Percentiles rank a stretch among this genome's conserved stretches.
These are phyloP conservation scores for Platycheirus albimanus DNA, from an alignment of 2,888 invertebrate genomes.

Conservation along the genomic window DNA sequence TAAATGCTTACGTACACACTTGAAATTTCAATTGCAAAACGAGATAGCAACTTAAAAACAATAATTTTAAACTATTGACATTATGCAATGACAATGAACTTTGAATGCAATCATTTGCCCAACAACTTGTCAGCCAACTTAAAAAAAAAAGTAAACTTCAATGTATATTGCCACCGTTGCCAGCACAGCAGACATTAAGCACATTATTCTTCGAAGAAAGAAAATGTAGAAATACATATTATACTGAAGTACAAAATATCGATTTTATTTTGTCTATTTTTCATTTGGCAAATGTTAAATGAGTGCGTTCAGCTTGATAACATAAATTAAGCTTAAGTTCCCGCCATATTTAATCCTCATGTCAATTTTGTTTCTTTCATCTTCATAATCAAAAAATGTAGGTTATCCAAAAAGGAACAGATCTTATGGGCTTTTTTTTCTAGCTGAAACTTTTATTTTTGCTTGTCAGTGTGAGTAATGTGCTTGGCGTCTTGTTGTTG, in stretches of 20 bases:
- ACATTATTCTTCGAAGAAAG: conserved; percentile 28
- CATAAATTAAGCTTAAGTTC: conserved; percentile 25
- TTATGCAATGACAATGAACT: conserved; percentile 61
- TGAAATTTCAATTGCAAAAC: too few species aligned
- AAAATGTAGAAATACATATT: background rate
- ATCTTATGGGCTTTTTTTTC: conserved; percentile 30
- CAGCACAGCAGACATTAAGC: conserved; percentile 4
- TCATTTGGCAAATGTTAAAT: background rate
- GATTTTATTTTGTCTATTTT: conserved; percentile 18
- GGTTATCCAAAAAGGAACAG: conserved; percentile 20
- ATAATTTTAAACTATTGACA: conserved; percentile 28
- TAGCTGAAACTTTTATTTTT: conserved; percentile 31
- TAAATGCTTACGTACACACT: too few species aligned
- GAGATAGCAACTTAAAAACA: background rate
- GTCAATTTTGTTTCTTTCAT: background rate
- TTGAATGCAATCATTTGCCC: conserved; percentile 11
- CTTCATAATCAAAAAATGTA: conserved; percentile 31
- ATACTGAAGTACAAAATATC: conserved; percentile 11
- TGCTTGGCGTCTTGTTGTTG: conserved; percentile 50
- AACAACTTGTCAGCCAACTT: conserved; percentile 11
- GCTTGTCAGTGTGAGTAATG: conserved; percentile 46
- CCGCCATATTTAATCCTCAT: conserved; percentile 30
- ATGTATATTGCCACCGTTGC: too few species aligned
- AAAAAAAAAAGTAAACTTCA: conserved; percentile 1
- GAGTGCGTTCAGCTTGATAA: conserved; percentile 21